Conservation (phyloP, 2,797 vertebrate genomes). For the Anisognathus igniventris region DNA sequence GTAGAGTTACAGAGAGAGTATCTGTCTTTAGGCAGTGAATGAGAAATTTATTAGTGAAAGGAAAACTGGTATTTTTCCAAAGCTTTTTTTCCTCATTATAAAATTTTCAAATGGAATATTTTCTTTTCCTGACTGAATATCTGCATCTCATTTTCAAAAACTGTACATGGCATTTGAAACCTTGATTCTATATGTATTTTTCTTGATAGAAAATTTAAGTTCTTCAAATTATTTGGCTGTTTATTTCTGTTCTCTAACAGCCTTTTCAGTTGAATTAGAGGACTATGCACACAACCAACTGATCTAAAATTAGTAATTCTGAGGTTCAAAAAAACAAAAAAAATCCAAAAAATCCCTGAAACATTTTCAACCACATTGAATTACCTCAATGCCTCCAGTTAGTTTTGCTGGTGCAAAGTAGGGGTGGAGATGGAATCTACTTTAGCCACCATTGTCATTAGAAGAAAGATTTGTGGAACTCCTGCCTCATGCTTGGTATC, state of each 20-base stretch:
- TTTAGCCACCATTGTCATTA: background rate
- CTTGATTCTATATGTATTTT: background rate
- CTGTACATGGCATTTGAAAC: background rate
- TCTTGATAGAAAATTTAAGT: background rate
- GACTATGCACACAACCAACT: background rate
- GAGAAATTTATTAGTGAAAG: background rate
- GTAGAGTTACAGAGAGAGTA: background rate
- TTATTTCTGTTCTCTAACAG: background rate
- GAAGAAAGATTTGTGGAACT: background rate
- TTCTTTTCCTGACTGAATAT: background rate
- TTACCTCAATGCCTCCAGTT: background rate
- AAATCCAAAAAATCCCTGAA: fast-evolving
- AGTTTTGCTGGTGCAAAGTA: background rate
- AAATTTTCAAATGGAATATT: background rate
- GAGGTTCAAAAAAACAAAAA: fast-evolving
- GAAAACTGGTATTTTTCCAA: background rate
- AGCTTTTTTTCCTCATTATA: background rate
- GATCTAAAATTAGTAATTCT: background rate
- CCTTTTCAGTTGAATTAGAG: background rate
- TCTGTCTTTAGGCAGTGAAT: background rate
- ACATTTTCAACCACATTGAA: background rate
- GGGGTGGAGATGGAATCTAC: background rate
- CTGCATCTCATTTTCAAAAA: background rate
- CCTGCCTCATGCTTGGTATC: background rate
- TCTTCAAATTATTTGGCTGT: background rate